Evolutionary conservation across 2,888 invertebrate species (phyloP).

Genomic region (Phalera bucephala): DNA sequence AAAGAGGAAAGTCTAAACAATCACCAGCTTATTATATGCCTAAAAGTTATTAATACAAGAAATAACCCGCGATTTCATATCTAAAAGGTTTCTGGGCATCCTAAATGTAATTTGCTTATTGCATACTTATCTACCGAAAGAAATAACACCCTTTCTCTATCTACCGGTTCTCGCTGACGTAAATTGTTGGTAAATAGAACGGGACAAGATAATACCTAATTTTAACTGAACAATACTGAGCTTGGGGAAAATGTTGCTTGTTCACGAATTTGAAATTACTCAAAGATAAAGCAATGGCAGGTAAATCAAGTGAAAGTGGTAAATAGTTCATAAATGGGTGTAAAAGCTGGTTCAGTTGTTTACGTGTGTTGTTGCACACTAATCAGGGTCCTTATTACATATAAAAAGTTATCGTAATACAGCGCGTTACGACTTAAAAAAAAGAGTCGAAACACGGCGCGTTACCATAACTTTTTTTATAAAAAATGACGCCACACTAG

Average conservation of each 20-base stretch:
- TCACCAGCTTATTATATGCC: no score
- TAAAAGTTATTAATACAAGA: not conserved
- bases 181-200: conserved; percentile 11
- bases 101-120: not conserved
- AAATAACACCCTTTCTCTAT: not conserved
- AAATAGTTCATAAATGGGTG: conserved; percentile 46
- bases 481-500: no score
- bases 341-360: conserved; percentile 44
- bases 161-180: not conserved
- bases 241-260: conserved; percentile 10
- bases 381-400: conserved; percentile 42
- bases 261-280: conserved; percentile 14
- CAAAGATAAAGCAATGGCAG: conserved; percentile 6
- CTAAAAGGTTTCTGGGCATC: not conserved
- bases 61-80: not conserved
- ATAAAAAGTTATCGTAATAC: no score
- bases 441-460: no score
- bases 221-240: conserved; percentile 10
- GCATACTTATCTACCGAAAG: conserved; percentile 4
- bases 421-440: no score
- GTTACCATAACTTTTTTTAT: no score
- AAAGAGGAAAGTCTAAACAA: no score
- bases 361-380: conserved; percentile 30
- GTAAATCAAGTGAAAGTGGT: conserved; percentile 48
- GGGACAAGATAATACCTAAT: conserved; percentile 9